Evolutionary conservation across 2,888 invertebrate species (phyloP).

Genomic region (Geophilus truncorum): DNA sequence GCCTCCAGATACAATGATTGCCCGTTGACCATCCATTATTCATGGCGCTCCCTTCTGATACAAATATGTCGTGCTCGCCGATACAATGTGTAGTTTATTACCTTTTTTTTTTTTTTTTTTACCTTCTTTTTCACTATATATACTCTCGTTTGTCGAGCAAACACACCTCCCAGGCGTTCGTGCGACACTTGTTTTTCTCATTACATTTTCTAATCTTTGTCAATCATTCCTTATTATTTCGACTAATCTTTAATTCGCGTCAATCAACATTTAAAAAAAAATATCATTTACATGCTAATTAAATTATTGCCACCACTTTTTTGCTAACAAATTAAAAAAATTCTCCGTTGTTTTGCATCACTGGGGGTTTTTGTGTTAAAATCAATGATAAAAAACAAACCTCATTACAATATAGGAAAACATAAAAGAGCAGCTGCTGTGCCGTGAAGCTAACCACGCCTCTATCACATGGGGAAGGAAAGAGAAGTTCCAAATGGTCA

Average conservation of each 20-base stretch:
- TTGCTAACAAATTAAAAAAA: neutral
- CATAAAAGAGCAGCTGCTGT: constrained; percentile 5
- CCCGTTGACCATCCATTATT: constrained; percentile 27
- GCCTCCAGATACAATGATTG: constrained; percentile 9
- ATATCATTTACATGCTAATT: neutral
- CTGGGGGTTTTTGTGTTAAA: too few relatives aligned
- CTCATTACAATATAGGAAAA: neutral
- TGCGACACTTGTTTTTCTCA: neutral
- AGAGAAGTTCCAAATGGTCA: neutral
- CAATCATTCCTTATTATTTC: neutral
- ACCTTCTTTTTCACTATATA: too few relatives aligned
- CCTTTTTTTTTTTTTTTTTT: neutral
- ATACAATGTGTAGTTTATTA: neutral
- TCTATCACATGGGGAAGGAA: neutral
- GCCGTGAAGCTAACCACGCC: neutral
- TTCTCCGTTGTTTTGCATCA: too few relatives aligned
- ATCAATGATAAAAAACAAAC: neutral
- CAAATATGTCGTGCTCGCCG: constrained; percentile 1
- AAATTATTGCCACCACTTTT: neutral
- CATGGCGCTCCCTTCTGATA: constrained; percentile 2
- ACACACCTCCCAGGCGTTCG: constrained; percentile 6
- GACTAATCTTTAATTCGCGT: neutral
- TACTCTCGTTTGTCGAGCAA: too few relatives aligned
- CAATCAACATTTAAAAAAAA: neutral
- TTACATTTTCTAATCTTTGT: neutral